Evolutionary conservation across 1,140 invertebrate genomes (phyloP), one percentile per base, ranked within the genome.

Genomic region (Dryas iulia): DNA sequence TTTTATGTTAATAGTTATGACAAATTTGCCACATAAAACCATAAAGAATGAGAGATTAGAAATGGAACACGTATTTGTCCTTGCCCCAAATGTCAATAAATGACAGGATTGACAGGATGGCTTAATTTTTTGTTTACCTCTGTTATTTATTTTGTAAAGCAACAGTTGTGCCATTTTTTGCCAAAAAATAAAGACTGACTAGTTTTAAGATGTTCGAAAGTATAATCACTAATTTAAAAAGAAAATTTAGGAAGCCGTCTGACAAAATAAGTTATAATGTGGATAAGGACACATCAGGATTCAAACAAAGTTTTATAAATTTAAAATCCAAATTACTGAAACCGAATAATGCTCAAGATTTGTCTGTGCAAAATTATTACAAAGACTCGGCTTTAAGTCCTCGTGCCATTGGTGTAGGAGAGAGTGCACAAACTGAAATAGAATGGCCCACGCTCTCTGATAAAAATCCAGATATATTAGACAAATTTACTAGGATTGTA

Each of bases 401-500:
- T 53, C 77, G 89, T 69, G 89, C 88, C 25, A 71, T 81, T 60
- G 82, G 88, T 14, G 75, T 77, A 53, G 85, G 77, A 24, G 88
- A 90, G 62, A 86, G 79, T 79, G 87, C 82, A 35, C 65, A 83
- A 72, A 91, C 89, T 53, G 89, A 91, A 71, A 85, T 91, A 60
- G 87, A 86, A 59, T 91, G 89, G 89, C 83, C 87, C 71, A 68
- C 64, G 31, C 61, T 90, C 5, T 71, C 74, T 67, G 89, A 91
- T 60, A 86, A 83, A 72, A 87, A 88, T 68, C 86, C 85, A 31
- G 93, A 95, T 84, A 93, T 96, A 77, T 89, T 95, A 73, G 94
- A 95, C 73, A 94, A 93, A 83, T 96, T 95, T 92, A 93, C 94
- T 74, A 92, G 92, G 76, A 94, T 95, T 69, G 93, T 94, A 65